Evolutionary conservation across 30 jellyfish, hydroid and myxozoan genomes (phyloP).

Genomic region (Mastigias papua): DNA sequence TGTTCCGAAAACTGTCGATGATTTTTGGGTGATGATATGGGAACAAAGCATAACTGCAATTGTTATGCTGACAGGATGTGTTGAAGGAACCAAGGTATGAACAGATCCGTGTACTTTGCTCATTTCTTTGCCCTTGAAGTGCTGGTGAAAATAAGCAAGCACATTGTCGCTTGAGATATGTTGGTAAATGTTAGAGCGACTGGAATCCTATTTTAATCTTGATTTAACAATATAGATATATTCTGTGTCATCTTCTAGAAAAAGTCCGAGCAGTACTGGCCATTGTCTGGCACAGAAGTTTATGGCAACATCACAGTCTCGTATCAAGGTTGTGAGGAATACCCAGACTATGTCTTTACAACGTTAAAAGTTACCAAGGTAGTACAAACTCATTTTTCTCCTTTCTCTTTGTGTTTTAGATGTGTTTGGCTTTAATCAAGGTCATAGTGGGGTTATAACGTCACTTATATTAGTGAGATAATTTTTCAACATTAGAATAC

Average conservation of each 20-base stretch:
- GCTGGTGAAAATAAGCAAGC: too few relatives aligned
- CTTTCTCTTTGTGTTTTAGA: too few relatives aligned
- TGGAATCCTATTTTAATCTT: too few relatives aligned
- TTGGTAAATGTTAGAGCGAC: too few relatives aligned
- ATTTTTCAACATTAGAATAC: too few relatives aligned
- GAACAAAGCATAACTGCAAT: slow-evolving; percentile 84
- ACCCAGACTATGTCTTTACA: slow-evolving; percentile 67
- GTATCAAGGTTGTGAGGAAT: slow-evolving; percentile 42
- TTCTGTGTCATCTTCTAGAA: slow-evolving; percentile 46
- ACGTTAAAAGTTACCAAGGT: slow-evolving; percentile 73
- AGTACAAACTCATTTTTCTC: not conserved
- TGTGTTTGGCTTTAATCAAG: too few relatives aligned
- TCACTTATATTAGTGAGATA: too few relatives aligned
- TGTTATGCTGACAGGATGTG: slow-evolving; percentile 88
- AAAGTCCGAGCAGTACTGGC: slow-evolving; percentile 95
- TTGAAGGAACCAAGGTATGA: slow-evolving; percentile 84
- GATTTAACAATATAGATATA: too few relatives aligned
- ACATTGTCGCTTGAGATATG: too few relatives aligned
- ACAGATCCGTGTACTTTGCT: too few relatives aligned
- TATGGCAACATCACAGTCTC: slow-evolving; percentile 70
- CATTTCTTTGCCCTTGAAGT: not conserved
- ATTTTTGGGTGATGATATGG: slow-evolving; percentile 91
- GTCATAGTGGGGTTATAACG: too few relatives aligned
- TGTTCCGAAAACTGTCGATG: slow-evolving; percentile 31
- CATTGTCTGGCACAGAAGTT: slow-evolving; percentile 62